Conservation (phyloP, 2,797 vertebrate species). For the Phylloscopus collybita region DNA sequence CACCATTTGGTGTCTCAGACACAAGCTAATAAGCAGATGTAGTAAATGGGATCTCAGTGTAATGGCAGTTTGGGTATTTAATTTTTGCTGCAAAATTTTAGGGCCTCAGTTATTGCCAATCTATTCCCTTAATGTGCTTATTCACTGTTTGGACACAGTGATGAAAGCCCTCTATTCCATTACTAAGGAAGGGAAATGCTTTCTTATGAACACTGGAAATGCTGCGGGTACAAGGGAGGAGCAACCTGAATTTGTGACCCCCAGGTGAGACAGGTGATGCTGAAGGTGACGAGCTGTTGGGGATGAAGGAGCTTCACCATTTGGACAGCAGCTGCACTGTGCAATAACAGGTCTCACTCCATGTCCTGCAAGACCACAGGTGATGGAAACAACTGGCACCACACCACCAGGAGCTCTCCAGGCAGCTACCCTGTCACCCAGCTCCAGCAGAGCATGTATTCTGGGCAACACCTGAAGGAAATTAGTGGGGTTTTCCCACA, state of each 20-base stretch:
- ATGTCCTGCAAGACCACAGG: fast-evolving
- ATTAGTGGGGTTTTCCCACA: background rate
- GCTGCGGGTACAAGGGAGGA: background rate
- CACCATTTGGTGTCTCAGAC: background rate
- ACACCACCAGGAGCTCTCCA: background rate
- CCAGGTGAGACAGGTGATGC: fast-evolving
- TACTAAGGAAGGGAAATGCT: background rate
- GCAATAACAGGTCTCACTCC: fast-evolving
- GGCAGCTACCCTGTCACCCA: background rate
- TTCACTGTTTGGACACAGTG: background rate
- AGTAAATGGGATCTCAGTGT: background rate
- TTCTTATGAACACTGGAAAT: background rate
- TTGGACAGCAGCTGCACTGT: fast-evolving
- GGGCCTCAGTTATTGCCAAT: background rate
- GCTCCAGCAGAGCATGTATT: background rate
- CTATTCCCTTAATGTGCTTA: background rate
- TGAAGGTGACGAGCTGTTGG: background rate
- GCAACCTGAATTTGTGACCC: background rate
- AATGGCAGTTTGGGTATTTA: background rate
- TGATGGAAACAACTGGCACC: background rate
- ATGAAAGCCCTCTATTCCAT: background rate
- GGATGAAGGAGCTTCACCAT: background rate
- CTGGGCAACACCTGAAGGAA: background rate
- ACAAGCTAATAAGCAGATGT: background rate
- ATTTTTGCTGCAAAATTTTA: background rate